Conservation (phyloP, 1,140 invertebrate species). For the Apis laboriosa region DNA sequence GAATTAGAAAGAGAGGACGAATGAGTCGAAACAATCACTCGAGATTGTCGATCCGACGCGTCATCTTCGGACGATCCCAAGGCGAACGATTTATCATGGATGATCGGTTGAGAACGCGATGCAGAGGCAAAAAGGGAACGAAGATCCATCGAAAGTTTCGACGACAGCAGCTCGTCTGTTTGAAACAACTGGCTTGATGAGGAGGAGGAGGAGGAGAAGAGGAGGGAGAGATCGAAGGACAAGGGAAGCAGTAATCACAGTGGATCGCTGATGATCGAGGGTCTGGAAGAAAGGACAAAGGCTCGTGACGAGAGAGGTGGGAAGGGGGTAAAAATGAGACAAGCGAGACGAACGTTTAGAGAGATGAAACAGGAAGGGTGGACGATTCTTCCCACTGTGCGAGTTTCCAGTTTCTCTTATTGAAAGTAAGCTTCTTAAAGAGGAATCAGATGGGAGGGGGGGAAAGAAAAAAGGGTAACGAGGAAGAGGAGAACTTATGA, state of each 20-base stretch:
- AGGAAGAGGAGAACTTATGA: neutral
- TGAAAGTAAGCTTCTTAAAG: conserved; percentile 53
- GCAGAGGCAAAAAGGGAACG: conserved; percentile 52
- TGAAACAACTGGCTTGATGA: conserved; percentile 10
- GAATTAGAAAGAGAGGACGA: neutral
- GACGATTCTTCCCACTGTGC: conserved; percentile 57
- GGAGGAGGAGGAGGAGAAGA: neutral
- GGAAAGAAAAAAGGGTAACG: too few relatives aligned
- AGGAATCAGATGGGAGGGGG: neutral
- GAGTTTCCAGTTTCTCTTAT: conserved; percentile 61
- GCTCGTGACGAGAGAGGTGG: neutral
- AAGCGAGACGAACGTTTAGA: neutral
- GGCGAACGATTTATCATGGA: conserved; percentile 43
- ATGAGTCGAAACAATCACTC: neutral
- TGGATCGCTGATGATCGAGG: conserved; percentile 4
- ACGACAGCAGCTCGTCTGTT: conserved; percentile 23
- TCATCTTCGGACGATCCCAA: conserved; percentile 6
- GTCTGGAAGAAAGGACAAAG: neutral
- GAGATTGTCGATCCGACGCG: neutral
- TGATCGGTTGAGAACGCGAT: conserved; percentile 47
- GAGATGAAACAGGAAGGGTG: conserved; percentile 15
- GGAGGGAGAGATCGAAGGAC: neutral
- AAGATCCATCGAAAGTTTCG: conserved; percentile 63
- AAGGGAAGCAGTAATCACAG: neutral
- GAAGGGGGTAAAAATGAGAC: neutral